Percentiles rank a stretch among this genome's conserved stretches.
Evolutionary conservation across 2,888 invertebrate genomes (phyloP).

Genomic region (Lapara coniferarum): DNA sequence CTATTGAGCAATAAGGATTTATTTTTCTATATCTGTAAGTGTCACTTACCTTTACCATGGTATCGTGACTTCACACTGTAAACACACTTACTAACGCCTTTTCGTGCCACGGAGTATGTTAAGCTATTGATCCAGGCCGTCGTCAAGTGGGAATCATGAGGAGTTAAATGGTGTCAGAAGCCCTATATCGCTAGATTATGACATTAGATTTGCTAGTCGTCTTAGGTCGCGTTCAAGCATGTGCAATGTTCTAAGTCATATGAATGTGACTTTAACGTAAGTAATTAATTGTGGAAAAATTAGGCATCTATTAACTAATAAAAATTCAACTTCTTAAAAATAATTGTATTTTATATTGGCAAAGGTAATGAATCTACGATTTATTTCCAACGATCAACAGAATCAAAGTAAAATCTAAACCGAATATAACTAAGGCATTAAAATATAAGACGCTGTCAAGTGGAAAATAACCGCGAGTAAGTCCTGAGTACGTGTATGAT

Average conservation of each 20-base stretch:
- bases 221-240: background rate
- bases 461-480: constrained; percentile 61
- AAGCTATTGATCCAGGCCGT: background rate
- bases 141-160: background rate
- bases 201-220: background rate
- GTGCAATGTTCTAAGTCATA: too few relatives aligned
- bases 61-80: background rate
- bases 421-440: constrained; percentile 14
- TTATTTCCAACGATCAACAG: background rate
- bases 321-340: too few relatives aligned
- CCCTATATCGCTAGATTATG: background rate
- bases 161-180: background rate
- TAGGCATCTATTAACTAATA: too few relatives aligned
- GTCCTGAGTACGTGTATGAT: constrained; percentile 43
- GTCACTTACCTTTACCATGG: too few relatives aligned
- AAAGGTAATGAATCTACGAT: background rate
- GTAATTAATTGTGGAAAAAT: too few relatives aligned
- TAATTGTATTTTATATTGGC: too few relatives aligned
- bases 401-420: background rate
- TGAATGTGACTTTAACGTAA: too few relatives aligned
- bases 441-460: constrained; percentile 36
- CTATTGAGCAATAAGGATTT: too few relatives aligned
- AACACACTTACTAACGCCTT: background rate
- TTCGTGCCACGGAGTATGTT: background rate
- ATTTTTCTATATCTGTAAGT: too few relatives aligned